Evolutionary conservation across 1,140 invertebrate genomes (phyloP).

Genomic region (Helicorthomorpha holstii): DNA sequence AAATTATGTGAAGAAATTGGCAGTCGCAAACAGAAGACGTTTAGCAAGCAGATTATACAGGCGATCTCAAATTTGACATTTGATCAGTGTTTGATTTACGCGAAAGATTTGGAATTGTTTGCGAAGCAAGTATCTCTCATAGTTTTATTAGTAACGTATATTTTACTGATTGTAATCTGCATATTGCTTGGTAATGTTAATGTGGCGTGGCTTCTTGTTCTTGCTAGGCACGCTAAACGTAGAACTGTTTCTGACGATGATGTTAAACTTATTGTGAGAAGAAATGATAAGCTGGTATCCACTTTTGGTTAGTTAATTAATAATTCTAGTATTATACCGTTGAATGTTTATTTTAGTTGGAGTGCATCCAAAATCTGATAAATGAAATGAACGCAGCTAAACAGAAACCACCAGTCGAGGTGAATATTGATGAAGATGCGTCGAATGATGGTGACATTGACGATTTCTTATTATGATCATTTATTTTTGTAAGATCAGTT

Average conservation of each 20-base stretch:
- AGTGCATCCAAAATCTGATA: too few relatives aligned
- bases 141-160: background rate
- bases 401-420: too few relatives aligned
- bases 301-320: too few relatives aligned
- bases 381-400: too few relatives aligned
- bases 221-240: constrained; percentile 19
- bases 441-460: too few relatives aligned
- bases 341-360: too few relatives aligned
- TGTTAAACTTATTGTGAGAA: constrained; percentile 17
- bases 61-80: constrained; percentile 14
- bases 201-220: constrained; percentile 3
- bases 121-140: constrained; percentile 14
- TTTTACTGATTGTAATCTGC: background rate
- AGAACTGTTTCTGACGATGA: constrained; percentile 18
- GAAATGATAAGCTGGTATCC: constrained; percentile 7
- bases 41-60: constrained; percentile 15
- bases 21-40: constrained; percentile 9
- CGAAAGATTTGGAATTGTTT: constrained; percentile 17
- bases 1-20: background rate
- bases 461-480: too few relatives aligned
- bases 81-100: constrained; percentile 12
- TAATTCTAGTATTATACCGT: too few relatives aligned
- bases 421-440: too few relatives aligned
- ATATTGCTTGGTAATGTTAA: too few relatives aligned
- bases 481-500: too few relatives aligned